These are phyloP conservation scores for Scytalopus superciliaris DNA, from an alignment of 2,113 vertebrate species.

Conservation along the genomic window DNA sequence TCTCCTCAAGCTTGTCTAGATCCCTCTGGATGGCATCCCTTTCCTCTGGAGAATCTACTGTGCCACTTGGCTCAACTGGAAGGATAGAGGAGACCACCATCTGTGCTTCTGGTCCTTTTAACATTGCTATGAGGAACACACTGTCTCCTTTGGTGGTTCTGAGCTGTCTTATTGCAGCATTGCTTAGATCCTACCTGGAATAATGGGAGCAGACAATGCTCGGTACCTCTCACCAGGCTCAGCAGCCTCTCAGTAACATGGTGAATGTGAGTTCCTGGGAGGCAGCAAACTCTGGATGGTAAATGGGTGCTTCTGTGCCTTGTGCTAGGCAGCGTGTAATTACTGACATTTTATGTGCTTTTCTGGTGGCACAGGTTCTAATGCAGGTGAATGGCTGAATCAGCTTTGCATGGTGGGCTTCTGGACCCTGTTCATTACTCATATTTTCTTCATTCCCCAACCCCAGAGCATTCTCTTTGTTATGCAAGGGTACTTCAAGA, in stretches of 20 bases:
- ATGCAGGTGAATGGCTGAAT: not conserved
- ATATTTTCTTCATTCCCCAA: accelerated
- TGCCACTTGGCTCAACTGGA: not conserved
- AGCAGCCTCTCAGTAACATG: accelerated
- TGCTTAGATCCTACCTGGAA: not conserved
- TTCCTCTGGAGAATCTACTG: not conserved
- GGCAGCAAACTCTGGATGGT: not conserved
- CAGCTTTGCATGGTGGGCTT: not conserved
- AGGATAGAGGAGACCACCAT: not conserved
- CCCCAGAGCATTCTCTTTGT: not conserved
- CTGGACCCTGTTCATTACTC: not conserved
- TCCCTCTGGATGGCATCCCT: not conserved
- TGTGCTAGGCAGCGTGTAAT: not conserved
- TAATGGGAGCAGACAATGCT: not conserved
- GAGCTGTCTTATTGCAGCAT: not conserved
- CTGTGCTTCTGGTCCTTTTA: not conserved
- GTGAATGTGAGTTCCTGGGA: accelerated
- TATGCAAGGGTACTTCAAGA: accelerated
- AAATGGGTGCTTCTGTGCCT: not conserved
- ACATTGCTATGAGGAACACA: not conserved
- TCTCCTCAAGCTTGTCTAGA: not conserved
- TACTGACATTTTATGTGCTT: not conserved
- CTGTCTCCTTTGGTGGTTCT: not conserved
- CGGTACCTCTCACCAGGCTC: not conserved
- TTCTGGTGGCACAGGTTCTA: not conserved